Evolutionary conservation across 2,113 vertebrate genomes (phyloP).

Genomic region (Gadus chalcogrammus): DNA sequence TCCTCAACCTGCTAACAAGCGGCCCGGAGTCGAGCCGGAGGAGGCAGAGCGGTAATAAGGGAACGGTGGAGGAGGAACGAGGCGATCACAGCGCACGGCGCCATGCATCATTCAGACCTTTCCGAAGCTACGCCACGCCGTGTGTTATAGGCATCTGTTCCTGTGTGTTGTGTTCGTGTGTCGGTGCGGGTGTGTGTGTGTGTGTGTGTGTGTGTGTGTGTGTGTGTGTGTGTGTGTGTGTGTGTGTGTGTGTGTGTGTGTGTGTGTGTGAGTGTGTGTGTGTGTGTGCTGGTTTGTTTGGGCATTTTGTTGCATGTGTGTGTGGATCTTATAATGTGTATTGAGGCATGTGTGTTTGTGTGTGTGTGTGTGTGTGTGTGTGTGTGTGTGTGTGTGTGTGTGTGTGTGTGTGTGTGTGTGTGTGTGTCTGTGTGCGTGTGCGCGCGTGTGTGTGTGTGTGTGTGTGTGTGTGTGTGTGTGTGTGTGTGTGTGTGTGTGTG

Average conservation of each 20-base stretch:
- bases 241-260: conserved; percentile 4
- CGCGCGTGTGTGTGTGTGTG: background rate
- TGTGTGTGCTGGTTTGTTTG: background rate
- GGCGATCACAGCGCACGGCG: conserved; percentile 41
- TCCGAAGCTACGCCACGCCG: background rate
- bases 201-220: background rate
- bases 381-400: background rate
- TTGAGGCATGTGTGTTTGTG: background rate
- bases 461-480: conserved; percentile 13
- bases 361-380: background rate
- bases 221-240: background rate
- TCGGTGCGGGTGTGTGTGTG: background rate
- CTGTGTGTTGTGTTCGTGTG: background rate
- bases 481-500: conserved; percentile 8
- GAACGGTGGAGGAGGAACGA: conserved; percentile 25
- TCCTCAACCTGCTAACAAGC: conserved; percentile 54
- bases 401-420: conserved; percentile 6
- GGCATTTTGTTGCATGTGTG: conserved; percentile 17
- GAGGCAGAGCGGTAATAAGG: conserved; percentile 27
- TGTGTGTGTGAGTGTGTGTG: background rate
- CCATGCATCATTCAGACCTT: conserved; percentile 52
- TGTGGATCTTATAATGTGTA: background rate
- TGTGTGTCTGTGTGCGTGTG: background rate
- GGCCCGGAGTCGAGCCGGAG: conserved; percentile 18
- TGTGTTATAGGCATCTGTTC: background rate